Base-by-base conservation (phyloP, 2,113 vertebrate genomes). In the Regulus satrapa region DNA sequence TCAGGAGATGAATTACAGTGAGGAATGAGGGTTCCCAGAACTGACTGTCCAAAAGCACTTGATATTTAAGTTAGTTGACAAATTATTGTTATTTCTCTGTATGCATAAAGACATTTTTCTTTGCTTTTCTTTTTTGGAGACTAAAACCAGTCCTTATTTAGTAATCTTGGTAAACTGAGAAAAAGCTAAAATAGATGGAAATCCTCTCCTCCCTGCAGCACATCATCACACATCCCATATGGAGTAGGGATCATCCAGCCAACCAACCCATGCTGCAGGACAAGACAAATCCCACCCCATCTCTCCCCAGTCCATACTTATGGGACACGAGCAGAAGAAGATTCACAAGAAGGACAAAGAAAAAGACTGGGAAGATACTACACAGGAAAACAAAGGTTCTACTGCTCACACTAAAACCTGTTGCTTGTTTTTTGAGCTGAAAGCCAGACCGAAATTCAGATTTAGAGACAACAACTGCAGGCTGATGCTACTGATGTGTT, bases 281-380 rank as follows among this genome's bases (percentile, higher is more conserved):
- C 5, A 2, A 31, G 34, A 18, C 18, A 20, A 63, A 28, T 26
- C 51, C 34, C 29, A 38, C 20, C 2, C 8, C 13, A 2, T 1
- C 0, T 36, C 28, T 56, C 25, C 36, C 25, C 29, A 36, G 1
- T 0, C 9, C n/a, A 14, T 0, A 12, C 12, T 24, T 12, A 9
- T 1, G 16, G 52, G 17, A 82, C n/a, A 48, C 0, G 4, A 72
- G 36, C 34, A 55, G 7, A 48, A 54, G 19, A 71, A 45, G 5
- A 34, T 3, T 58, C 61, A 29, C 9, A 21, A 55, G 58, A 25
- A 74, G 45, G 14, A 56, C 24, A 48, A 31, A 68, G 34, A 62
- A 34, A 24, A 29, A 86, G 45, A 43, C 25, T 28, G 17, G 21
- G 20, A 38, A 92, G 18, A 21, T 2, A 26, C 1, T 13, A 55